phyloP scores from a whole-genome alignment of 2,113 vertebrate species.

The Brachypteracias leptosomus region DNA sequence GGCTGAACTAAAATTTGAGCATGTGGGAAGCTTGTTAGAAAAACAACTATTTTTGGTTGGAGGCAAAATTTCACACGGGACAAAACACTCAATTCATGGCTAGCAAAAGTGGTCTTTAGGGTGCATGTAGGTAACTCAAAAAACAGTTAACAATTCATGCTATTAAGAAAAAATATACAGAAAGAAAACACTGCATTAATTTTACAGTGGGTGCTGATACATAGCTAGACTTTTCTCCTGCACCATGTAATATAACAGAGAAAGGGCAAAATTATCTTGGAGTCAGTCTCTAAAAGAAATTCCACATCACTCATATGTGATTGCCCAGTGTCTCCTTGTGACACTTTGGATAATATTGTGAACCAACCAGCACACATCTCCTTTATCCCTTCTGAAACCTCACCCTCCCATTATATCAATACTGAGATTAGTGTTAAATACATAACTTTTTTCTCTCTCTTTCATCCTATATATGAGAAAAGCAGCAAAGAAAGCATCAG shows the following conservation, averaged over 20 bases:
- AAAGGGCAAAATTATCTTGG: not conserved
- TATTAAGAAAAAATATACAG: not conserved
- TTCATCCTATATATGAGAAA: not conserved
- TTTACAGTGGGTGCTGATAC: not conserved
- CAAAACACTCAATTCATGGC: not conserved
- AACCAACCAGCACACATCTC: not conserved
- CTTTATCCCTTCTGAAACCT: not conserved
- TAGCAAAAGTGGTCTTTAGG: not conserved
- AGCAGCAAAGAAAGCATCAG: not conserved
- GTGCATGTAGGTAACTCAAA: not conserved
- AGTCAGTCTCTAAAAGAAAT: not conserved
- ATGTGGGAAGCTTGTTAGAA: not conserved
- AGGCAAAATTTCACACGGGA: not conserved
- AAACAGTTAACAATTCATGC: not conserved
- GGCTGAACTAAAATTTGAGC: not conserved
- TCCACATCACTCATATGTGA: not conserved
- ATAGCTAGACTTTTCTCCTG: not conserved
- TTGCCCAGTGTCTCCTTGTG: not conserved
- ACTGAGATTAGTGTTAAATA: not conserved
- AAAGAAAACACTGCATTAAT: not conserved
- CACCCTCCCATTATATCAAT: not conserved
- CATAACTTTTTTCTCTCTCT: not conserved
- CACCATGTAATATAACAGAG: not conserved
- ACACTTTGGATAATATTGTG: not conserved
- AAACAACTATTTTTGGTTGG: accelerated